Conservation (phyloP, 2,797 vertebrate genomes). For the Pantherophis alleghaniensis region DNA sequence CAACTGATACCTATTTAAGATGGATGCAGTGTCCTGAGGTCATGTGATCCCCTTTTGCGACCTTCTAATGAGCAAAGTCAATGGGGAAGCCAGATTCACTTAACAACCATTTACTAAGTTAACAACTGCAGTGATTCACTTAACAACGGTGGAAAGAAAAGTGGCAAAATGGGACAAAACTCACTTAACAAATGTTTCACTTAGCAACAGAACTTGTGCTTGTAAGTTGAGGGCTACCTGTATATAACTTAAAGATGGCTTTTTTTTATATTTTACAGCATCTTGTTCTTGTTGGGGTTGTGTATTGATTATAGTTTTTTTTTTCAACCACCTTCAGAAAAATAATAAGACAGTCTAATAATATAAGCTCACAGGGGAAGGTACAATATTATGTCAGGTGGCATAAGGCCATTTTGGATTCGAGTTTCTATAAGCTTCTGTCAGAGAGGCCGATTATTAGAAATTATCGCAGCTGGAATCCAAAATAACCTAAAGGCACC, state of each 20-base stretch:
- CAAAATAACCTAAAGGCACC: background rate
- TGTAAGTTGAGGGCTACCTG: background rate
- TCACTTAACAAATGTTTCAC: background rate
- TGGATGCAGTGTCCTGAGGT: too few species aligned
- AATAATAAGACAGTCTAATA: background rate
- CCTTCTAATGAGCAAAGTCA: too few species aligned
- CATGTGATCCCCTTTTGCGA: too few species aligned
- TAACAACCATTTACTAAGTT: too few species aligned
- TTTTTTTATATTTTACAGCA: background rate
- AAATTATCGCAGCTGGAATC: background rate
- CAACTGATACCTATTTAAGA: too few species aligned
- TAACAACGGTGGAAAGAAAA: too few species aligned
- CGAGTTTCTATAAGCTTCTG: background rate
- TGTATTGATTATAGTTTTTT: background rate
- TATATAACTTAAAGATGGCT: background rate
- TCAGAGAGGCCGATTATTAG: background rate
- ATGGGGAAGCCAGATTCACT: too few species aligned
- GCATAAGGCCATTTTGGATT: background rate
- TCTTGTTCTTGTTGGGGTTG: background rate
- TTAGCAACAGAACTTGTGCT: background rate
- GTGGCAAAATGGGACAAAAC: background rate
- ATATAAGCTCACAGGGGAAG: background rate
- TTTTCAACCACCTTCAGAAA: background rate
- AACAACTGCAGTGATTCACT: too few species aligned
- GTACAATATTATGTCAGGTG: background rate